Base-by-base conservation (phyloP, 2,797 vertebrate species). In the Denticeps clupeoides region DNA sequence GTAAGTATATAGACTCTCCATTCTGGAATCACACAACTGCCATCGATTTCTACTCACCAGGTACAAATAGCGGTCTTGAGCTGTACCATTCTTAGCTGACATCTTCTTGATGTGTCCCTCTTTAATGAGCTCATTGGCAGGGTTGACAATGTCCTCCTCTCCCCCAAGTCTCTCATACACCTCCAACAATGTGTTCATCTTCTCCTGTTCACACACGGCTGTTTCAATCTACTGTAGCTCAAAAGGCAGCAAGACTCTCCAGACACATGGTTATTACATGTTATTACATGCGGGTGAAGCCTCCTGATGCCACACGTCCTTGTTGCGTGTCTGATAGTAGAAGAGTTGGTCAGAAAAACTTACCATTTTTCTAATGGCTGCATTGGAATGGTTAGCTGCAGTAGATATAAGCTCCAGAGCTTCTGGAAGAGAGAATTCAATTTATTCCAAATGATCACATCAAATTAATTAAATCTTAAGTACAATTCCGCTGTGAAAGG, bases 291-390 rank as follows among this genome's bases (percentile, higher is more conserved):
- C n/a, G n/a, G n/a, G n/a, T n/a, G n/a, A n/a, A n/a, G n/a, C n/a
- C n/a, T n/a, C n/a, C n/a, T n/a, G n/a, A n/a, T n/a, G n/a, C n/a
- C n/a, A n/a, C n/a, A n/a, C n/a, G n/a, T n/a, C n/a, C n/a, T n/a
- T n/a, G n/a, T n/a, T n/a, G n/a, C n/a, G n/a, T n/a, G n/a, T n/a
- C n/a, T n/a, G n/a, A n/a, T n/a, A n/a, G n/a, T n/a, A n/a, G n/a
- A n/a, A n/a, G n/a, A n/a, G n/a, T n/a, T n/a, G 15, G 16, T 18
- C 37, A 19, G 15, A 40, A 21, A 11, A 15, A 56, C 83, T 84
- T 57, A 92, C 89, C 89, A 91, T 93, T 77, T 92, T 92, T 56
- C 82, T 83, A 61, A 93, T 93, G 62, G 90, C 90, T n/a, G 89
- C 87, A 15, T 92, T 93, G 41, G 88, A 93, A 59, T 93, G 90